Evolutionary conservation across 2,888 invertebrate species (phyloP), one percentile per base, ranked within the genome.

Genomic region (Mystacides longicornis): DNA sequence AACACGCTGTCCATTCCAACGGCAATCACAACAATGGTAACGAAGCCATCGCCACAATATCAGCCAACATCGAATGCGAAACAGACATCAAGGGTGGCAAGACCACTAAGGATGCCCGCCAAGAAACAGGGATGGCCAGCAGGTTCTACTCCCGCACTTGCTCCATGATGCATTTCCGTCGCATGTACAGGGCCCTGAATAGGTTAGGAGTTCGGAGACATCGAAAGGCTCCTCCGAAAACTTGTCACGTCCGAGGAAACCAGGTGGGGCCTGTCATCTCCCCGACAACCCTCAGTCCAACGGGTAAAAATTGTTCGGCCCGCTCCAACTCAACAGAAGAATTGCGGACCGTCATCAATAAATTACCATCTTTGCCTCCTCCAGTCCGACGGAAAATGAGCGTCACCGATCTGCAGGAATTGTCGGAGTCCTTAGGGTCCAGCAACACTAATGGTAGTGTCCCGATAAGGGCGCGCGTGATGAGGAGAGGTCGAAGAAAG

Each of bases 371-470:
- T 2, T 60, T 76, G 56, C 77, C 78, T 31, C 76, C 74, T 16
- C 75, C 75, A 21, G 69, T 72, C 19, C 68, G 77, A 11, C 71
- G 74, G 48, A 75, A 73, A 65, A 73, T 77, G 21, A 74, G 69
- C 65, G 74, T 70, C 60, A 72, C 72, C 22, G 71, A 70, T 60
- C 66, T 80, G 59, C 77, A 78, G 64, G 81, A 80, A 59, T 67
- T 81, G 54, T 78, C 79, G 58, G 80, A 80, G 62, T 71, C 79
- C 19, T 67, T 81, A 57, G 77, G 79, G 7, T 68, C 71, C 11
- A 64, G 63, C 49, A 60, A 65, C 7, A 46, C 49, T 23, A 27
- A 50, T 37, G 58, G 49, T 52, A 49, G 53, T 14, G 23, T 21
- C n/a, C 50, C 58, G 19, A n/a, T 23, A 31, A 31, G 63, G 66